Evolutionary conservation across 2,113 vertebrate genomes (phyloP).

Genomic region (Aegithalos caudatus): DNA sequence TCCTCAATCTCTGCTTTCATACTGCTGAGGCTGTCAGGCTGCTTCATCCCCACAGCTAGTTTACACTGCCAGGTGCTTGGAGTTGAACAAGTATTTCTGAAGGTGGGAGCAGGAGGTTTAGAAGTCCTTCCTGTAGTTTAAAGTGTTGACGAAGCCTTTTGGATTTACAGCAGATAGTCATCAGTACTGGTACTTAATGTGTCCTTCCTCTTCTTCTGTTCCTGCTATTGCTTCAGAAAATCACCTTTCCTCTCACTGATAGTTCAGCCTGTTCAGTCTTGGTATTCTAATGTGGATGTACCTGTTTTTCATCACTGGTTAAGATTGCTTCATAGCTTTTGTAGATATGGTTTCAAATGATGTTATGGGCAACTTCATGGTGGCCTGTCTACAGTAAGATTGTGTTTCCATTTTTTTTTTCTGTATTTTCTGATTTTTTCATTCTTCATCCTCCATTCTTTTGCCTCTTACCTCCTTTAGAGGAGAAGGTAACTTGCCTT

Average conservation of each 20-base stretch:
- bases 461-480: not conserved
- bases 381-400: not conserved
- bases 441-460: not conserved
- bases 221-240: not conserved
- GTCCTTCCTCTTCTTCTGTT: not conserved
- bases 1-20: not conserved
- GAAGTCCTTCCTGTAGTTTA: not conserved
- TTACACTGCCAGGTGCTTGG: not conserved
- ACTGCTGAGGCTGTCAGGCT: not conserved
- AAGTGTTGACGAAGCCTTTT: not conserved
- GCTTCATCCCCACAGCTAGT: not conserved
- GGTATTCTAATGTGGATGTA: not conserved
- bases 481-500: not conserved
- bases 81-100: not conserved
- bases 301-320: not conserved
- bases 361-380: not conserved
- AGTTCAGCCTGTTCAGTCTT: not conserved
- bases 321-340: not conserved
- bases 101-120: not conserved
- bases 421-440: not conserved
- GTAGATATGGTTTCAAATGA: not conserved
- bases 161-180: not conserved
- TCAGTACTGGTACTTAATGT: not conserved
- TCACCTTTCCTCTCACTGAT: not conserved
- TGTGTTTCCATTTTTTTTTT: not conserved